Percentiles rank a stretch among this genome's conserved stretches.
Evolutionary conservation across 2,888 invertebrate species (phyloP).

Genomic region (Sinotaia quadrata): DNA sequence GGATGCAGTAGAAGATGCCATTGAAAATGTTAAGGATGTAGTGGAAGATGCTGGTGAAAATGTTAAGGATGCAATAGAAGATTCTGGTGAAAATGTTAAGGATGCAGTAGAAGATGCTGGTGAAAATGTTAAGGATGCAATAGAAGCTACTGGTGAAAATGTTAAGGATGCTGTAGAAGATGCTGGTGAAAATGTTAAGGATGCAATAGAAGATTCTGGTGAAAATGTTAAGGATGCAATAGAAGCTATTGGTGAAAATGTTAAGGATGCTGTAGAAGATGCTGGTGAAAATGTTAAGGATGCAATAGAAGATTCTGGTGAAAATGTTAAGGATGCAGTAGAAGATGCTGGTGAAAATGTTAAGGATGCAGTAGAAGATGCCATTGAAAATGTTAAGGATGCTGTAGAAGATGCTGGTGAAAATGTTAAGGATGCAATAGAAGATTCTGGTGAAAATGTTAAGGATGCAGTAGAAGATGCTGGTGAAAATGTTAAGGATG

Average conservation of each 20-base stretch:
- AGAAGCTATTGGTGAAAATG: conserved; percentile 15
- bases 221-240: conserved; percentile 14
- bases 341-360: too few species aligned
- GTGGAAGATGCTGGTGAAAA: conserved; percentile 2
- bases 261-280: conserved; percentile 14
- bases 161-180: conserved; percentile 1
- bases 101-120: conserved; percentile 1
- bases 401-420: conserved; percentile 15
- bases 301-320: conserved; percentile 10
- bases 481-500: conserved; percentile 17
- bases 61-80: conserved; percentile 15
- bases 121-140: not conserved
- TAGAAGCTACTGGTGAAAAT: conserved; percentile 3
- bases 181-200: conserved; percentile 7
- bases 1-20: conserved; percentile 15
- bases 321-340: conserved; percentile 6
- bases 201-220: conserved; percentile 5
- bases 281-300: conserved; percentile 22
- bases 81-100: not conserved
- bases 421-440: conserved; percentile 12
- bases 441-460: conserved; percentile 4
- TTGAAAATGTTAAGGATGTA: conserved; percentile 13
- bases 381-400: conserved; percentile 19
- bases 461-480: conserved; percentile 9
- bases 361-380: conserved; percentile 24